Base-by-base conservation (phyloP, 2,797 vertebrate species). In the Arnoldichthys spilopterus region DNA sequence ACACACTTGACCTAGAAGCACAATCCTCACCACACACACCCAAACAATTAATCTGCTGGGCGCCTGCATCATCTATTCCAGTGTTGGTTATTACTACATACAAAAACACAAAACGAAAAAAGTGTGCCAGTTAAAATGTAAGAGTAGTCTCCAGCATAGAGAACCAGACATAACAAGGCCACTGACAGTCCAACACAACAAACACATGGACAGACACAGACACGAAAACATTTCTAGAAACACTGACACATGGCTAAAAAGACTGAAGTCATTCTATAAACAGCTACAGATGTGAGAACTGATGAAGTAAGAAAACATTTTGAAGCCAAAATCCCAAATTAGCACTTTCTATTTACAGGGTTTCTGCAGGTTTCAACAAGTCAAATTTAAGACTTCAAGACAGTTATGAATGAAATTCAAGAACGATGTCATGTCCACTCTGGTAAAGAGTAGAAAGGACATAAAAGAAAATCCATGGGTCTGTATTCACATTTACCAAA, bases 101-200 rank as follows among this genome's bases (percentile, higher is more conserved):
- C 13, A 63, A n/a, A 53, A 47, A 16, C 43, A 67, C 53, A 6
- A 37, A 37, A 8, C 34, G n/a, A 22, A 56, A 56, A 24, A 9
- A 56, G 6, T 7, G 53, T 22, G 22, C 11, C 56, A 6, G 89
- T 88, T 90, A 89, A 84, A 89, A 85, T 87, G 83, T 82, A 84
- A 83, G 76, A 75, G 0, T 9, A 3, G 18, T 62, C 13, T 20
- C 8, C 26, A 58, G 15, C 26, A 28, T 37, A 8, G 24, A 16
- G 13, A 26, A 28, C 56, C 15, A 58, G 24, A 58, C 56, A 58
- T 24, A 54, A 54, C n/a, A 54, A 11, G 8, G 53, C n/a, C 53
- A 5, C 34, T 3, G 34, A 37, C 34, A 37, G 3, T 37, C 34
- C 3, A 8, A 37, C 34, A 37, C 3, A 37, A 37, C 3, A 7